Base-by-base conservation (phyloP, 2,113 vertebrate species). In the Miniopterus natalensis region DNA sequence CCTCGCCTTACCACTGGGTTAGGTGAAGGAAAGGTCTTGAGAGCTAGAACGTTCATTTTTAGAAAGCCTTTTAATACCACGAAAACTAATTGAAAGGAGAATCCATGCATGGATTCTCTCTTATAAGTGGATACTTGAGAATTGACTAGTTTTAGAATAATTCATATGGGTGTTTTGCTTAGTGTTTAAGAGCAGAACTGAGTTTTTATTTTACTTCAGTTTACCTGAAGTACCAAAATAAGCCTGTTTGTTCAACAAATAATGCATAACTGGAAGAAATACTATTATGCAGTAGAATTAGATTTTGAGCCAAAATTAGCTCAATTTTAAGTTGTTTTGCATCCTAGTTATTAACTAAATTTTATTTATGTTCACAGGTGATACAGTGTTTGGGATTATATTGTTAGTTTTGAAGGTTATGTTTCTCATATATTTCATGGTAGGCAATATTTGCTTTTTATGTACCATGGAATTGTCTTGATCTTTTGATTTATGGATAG, bases 381-480 rank as follows among this genome's bases (percentile, higher is more conserved):
- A 8, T 86, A 1, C 21, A 51, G 45, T 77, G n/a, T 94, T 84
- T 36, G 74, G 20, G 31, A 77, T 93, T 90, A 31, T 45, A 59
- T 55, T 87, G 40, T 53, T 92, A 55, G 71, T 94, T 94, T 91
- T 95, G 27, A 74, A 94, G 59, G 29, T 73, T 93, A 87, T 81
- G 12, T 23, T 88, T 88, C 10, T 47, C 6, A 17, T 42, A 7
- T 85, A 55, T 81, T 95, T 92, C 27, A 45, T 73, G 4, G 57
- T 88, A 29, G n/a, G 55, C 27, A 77, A 18, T 70, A 18, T 65
- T 87, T 93, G 65, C 84, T 94, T 92, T 25, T 89, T 51, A 18
- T 27, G 1, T 89, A 31, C 74, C 20, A 15, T 85, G 57, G 9
- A 74, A 92, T 80, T 84, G 40, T 59, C 47, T 77, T 94, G 40